Base-by-base conservation (phyloP, 1,140 invertebrate genomes). In the Pogonomyrmex californicus region DNA sequence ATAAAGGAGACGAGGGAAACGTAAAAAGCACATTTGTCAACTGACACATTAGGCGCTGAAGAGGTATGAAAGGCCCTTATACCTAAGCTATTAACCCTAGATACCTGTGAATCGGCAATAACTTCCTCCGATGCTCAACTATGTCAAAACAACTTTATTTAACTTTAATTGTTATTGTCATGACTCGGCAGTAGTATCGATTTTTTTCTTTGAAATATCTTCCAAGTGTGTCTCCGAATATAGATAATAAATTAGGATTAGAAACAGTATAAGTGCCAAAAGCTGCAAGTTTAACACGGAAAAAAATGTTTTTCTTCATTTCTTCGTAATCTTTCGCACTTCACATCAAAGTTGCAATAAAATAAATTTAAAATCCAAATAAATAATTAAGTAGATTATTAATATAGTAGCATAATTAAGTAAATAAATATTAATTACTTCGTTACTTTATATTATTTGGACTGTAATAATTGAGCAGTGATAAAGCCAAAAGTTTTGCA, bases 61-160 rank as follows among this genome's bases (percentile, higher is more conserved):
- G 76, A 78, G 44, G 63, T 78, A 78, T 63, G 58, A 47, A n/a
- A 47, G 44, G 41, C 33, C 30, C 30, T 78, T n/a, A 49, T 36
- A 23, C 58, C 17, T 23, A 7, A 17, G 49, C 38, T 78, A 14
- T 77, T 62, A 63, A 63, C 58, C 41, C 17, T 14, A 3, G 17
- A 78, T 63, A 60, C 10, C 44, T 33, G 44, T 63, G 41, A 47
- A 78, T 65, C 30, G 23, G 30, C 58, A 78, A 78, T 65, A 65
- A 23, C 41, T 66, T 66, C 14, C 30, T 17, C 23, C 41, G n/a
- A 17, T 36, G 36, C 68, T 49, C 44, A n/a, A 10, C 68, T 23
- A 47, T 14, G 73, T 76, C 73, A 17, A 60, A 76, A 60, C 56
- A 76, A 60, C 54, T 76, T 60, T 30, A 17, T 12, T 60, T 44